Conservation (phyloP, 2,888 invertebrate species). For the Cantharis rufa region DNA sequence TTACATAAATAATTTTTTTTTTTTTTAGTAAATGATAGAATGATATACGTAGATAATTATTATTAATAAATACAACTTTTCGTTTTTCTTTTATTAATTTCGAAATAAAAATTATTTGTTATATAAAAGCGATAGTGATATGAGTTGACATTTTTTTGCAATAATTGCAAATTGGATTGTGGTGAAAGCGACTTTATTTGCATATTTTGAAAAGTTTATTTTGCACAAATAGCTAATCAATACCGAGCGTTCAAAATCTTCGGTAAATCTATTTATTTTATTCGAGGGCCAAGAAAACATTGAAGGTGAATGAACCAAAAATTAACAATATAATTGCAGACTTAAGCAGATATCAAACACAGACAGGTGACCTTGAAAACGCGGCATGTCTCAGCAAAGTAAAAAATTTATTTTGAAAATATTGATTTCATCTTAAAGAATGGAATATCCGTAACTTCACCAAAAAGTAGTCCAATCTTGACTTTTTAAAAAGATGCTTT, state of each 20-base stretch:
- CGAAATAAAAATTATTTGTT: neutral
- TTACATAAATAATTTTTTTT: neutral
- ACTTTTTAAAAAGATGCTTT: neutral
- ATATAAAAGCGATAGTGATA: neutral
- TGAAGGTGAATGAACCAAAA: neutral
- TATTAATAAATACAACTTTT: neutral
- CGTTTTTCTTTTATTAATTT: neutral
- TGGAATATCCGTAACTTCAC: no score
- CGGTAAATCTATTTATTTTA: neutral
- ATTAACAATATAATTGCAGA: neutral
- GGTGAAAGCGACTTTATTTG: neutral
- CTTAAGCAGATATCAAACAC: neutral
- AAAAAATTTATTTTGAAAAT: no score
- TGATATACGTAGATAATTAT: neutral
- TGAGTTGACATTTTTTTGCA: neutral
- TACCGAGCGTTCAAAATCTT: neutral
- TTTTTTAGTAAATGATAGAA: neutral
- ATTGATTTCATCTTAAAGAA: no score
- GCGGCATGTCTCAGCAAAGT: neutral
- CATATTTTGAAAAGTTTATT: neutral
- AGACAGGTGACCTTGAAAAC: neutral
- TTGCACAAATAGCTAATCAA: neutral
- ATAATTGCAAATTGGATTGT: neutral
- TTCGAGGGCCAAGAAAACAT: neutral
- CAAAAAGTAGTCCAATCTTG: neutral